A percentile compares a stretch with the other conserved stretches of the same genome.
These are phyloP conservation scores for Edolisoma coerulescens DNA, from an alignment of 2,113 vertebrate species.

Conservation along the genomic window DNA sequence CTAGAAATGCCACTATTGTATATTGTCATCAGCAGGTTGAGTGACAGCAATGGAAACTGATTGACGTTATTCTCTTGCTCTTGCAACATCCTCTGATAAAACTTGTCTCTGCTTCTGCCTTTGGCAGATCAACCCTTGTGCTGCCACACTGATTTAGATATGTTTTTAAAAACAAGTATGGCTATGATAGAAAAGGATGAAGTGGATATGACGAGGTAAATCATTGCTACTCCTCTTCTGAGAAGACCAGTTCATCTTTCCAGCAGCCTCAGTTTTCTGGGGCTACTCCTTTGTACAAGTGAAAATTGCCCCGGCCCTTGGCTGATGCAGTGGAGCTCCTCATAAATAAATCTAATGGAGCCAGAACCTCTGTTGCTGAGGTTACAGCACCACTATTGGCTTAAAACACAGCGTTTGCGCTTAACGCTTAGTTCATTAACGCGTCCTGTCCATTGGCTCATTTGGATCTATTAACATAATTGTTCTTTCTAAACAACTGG, in stretches of 20 bases:
- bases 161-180: neutral
- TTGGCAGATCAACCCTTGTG: neutral
- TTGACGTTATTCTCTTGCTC: neutral
- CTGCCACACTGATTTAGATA: neutral
- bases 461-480: slow-evolving; percentile 77
- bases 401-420: slow-evolving; percentile 59
- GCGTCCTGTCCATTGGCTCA: slow-evolving; percentile 62
- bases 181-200: neutral
- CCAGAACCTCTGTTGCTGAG: slow-evolving; percentile 45
- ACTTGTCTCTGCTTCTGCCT: neutral
- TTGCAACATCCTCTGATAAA: neutral
- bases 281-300: slow-evolving; percentile 14
- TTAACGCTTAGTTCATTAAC: slow-evolving; percentile 69
- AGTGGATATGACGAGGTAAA: neutral
- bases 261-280: slow-evolving; percentile 11
- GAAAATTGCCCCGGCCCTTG: slow-evolving; percentile 47
- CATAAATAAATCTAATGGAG: slow-evolving; percentile 31
- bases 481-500: slow-evolving; percentile 74
- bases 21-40: slow-evolving; percentile 5
- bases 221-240: neutral
- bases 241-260: neutral
- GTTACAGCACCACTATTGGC: slow-evolving; percentile 15
- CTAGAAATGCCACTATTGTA: neutral
- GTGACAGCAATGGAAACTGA: neutral
- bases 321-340: neutral